Conservation (phyloP, 2,797 vertebrate genomes). For the Acridotheres tristis region DNA sequence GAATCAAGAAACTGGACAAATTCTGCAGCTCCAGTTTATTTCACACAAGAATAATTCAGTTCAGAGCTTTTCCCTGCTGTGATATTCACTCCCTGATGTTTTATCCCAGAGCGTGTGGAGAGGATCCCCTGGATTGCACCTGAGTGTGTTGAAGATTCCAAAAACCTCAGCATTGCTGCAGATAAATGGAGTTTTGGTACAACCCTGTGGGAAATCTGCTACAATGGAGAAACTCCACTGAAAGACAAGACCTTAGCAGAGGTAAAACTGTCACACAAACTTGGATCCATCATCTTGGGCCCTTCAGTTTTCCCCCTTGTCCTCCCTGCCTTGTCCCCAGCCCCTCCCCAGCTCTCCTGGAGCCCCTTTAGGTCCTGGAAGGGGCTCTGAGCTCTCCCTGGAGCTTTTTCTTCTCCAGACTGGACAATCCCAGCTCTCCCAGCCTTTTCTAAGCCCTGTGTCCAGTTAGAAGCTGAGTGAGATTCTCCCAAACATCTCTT, state of each 20-base stretch:
- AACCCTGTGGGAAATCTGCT: conserved; percentile 98
- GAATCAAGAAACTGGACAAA: not conserved
- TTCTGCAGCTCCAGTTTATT: not conserved
- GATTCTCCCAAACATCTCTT: not conserved
- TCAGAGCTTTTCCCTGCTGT: not conserved
- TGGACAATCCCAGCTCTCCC: not conserved
- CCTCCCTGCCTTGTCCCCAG: not conserved
- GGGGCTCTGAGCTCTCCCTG: not conserved
- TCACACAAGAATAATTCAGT: not conserved
- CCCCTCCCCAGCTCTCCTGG: not conserved
- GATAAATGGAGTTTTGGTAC: conserved; percentile 99
- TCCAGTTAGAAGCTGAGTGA: not conserved
- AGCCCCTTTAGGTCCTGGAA: not conserved
- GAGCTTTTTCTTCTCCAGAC: not conserved
- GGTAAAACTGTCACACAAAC: conserved; percentile 68
- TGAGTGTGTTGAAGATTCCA: conserved; percentile 87
- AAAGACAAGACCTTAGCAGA: conserved; percentile 95
- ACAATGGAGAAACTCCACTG: conserved; percentile 92
- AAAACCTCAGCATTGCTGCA: conserved; percentile 87
- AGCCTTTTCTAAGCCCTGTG: not conserved
- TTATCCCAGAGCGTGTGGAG: conserved; percentile 86
- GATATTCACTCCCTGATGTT: not conserved
- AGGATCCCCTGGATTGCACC: conserved; percentile 97
- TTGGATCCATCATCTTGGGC: not conserved
- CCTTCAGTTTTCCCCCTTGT: not conserved